These are phyloP conservation scores for Nasalis larvatus DNA, from an alignment of 2,113 vertebrate genomes.

Conservation along the genomic window DNA sequence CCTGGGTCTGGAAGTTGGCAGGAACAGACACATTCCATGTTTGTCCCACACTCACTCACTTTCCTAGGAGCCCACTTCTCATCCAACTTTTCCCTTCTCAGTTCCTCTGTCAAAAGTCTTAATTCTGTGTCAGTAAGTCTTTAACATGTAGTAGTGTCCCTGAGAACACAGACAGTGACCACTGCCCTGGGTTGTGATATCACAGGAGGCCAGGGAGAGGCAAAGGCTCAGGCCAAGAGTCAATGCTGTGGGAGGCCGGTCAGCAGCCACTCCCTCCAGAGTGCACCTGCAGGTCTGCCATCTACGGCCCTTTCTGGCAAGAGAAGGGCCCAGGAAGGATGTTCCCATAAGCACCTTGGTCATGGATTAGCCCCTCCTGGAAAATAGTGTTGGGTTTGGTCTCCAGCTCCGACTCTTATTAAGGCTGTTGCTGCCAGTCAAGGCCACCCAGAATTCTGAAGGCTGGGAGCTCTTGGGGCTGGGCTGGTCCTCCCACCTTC, in stretches of 20 bases:
- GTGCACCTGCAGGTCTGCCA: too few species aligned
- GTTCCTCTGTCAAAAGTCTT: background rate
- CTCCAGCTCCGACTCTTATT: background rate
- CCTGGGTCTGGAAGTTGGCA: background rate
- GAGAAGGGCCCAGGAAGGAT: background rate
- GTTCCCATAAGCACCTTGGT: background rate
- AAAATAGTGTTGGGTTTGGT: background rate
- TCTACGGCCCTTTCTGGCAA: background rate
- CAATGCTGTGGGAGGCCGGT: background rate
- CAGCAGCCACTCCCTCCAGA: too few species aligned
- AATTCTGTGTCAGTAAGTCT: background rate
- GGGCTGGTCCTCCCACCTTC: accelerated
- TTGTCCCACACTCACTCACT: background rate
- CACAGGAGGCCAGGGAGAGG: background rate
- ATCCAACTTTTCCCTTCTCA: background rate
- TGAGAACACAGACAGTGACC: background rate
- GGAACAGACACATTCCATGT: background rate
- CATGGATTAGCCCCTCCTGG: background rate
- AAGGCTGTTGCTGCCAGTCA: accelerated
- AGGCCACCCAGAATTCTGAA: background rate
- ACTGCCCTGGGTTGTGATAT: background rate
- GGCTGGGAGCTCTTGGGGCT: background rate
- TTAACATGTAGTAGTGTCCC: background rate
- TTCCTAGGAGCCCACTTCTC: background rate
- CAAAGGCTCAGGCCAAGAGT: background rate